Conservation (phyloP, 1,140 invertebrate species). For the Luehdorfia chinensis region DNA sequence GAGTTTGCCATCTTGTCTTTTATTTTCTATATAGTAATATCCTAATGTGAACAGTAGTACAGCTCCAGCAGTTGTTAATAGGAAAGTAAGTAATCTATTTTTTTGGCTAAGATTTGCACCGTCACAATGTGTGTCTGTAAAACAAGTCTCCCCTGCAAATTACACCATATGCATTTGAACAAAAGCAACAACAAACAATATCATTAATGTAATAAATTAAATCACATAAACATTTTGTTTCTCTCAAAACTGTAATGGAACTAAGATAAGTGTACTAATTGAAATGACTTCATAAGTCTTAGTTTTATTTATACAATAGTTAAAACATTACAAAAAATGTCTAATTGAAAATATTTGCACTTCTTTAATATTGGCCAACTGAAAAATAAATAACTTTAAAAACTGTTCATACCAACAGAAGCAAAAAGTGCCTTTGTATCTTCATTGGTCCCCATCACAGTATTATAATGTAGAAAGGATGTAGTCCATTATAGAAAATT, state of each 20-base stretch:
- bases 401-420: constrained; percentile 43
- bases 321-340: too few relatives aligned
- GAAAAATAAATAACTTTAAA: not conserved
- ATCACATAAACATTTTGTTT: too few relatives aligned
- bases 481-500: constrained; percentile 54
- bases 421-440: constrained; percentile 50
- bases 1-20: constrained; percentile 77
- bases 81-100: constrained; percentile 69
- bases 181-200: too few relatives aligned
- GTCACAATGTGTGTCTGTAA: constrained; percentile 60
- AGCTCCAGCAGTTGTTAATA: constrained; percentile 81
- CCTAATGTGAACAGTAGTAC: constrained; percentile 85
- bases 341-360: too few relatives aligned
- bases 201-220: too few relatives aligned
- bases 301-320: too few relatives aligned
- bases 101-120: constrained; percentile 41
- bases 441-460: constrained; percentile 42
- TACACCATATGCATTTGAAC: too few relatives aligned
- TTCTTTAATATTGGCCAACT: too few relatives aligned
- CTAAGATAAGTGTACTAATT: too few relatives aligned
- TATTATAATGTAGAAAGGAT: constrained; percentile 40
- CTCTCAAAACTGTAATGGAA: too few relatives aligned
- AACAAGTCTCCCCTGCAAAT: constrained; percentile 57
- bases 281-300: too few relatives aligned
- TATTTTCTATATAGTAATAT: constrained; percentile 87